phyloP scores from a whole-genome alignment of 2,797 vertebrate genomes.

The Notoglanidium macrostoma region DNA sequence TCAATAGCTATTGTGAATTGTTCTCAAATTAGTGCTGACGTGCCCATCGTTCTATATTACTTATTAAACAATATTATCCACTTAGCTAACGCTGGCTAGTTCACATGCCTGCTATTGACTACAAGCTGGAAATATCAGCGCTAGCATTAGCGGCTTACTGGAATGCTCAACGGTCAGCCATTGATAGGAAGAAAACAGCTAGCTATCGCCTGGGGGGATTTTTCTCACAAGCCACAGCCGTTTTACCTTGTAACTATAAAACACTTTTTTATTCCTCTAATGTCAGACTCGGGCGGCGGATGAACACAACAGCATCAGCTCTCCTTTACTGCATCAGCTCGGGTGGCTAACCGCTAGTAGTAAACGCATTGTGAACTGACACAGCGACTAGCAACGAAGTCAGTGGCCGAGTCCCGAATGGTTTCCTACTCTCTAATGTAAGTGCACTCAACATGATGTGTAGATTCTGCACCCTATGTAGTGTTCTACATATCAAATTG shows the following conservation, averaged over 20 bases:
- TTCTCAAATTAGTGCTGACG: background rate
- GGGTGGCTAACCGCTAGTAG: background rate
- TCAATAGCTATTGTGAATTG: background rate
- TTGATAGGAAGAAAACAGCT: background rate
- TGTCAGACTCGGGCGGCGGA: background rate
- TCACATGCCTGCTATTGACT: background rate
- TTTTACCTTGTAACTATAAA: constrained; percentile 1
- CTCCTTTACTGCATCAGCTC: constrained; percentile 10
- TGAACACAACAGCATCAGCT: background rate
- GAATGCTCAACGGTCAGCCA: background rate
- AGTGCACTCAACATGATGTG: constrained; percentile 3
- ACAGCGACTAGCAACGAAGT: background rate
- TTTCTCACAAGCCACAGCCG: background rate
- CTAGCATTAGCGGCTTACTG: background rate
- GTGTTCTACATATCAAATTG: background rate
- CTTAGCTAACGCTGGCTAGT: constrained; percentile 2
- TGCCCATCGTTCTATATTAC: background rate
- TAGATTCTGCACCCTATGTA: background rate
- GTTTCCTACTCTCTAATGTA: background rate
- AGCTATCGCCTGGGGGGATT: background rate
- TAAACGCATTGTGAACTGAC: background rate
- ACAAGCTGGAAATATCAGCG: background rate
- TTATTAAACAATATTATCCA: background rate
- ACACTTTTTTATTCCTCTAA: background rate
- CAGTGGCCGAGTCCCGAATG: background rate